A percentile compares a stretch with the other conserved stretches of the same genome.
phyloP scores from a whole-genome alignment of 2,113 vertebrate species.

The Fregata magnificens region DNA sequence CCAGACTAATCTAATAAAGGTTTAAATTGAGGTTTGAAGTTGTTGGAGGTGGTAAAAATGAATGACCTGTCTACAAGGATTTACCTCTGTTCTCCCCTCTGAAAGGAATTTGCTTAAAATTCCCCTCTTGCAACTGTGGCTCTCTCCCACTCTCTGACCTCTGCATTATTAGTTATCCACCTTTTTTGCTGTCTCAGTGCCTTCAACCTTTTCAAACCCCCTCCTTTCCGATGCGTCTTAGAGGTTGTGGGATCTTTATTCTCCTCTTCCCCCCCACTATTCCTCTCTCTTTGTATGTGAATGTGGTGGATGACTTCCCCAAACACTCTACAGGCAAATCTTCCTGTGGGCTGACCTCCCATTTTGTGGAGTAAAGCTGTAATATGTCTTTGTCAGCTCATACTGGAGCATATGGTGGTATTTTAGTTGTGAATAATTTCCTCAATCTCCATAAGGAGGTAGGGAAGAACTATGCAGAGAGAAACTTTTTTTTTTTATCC shows the following conservation, averaged over 20 bases:
- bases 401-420: neutral
- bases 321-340: neutral
- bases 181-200: neutral
- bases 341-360: neutral
- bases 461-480: neutral
- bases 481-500: neutral
- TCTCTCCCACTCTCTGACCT: neutral
- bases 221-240: neutral
- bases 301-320: neutral
- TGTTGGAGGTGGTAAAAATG: constrained; percentile 19
- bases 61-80: constrained; percentile 15
- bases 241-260: neutral
- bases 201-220: neutral
- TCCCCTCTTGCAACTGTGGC: neutral
- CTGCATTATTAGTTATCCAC: neutral
- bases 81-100: neutral
- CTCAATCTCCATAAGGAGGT: neutral
- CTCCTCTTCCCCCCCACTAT: neutral
- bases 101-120: constrained; percentile 29
- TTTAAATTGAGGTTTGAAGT: neutral
- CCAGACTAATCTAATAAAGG: neutral
- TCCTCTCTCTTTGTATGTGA: neutral
- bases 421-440: neutral
- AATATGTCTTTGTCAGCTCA: neutral
- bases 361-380: neutral